Conservation (phyloP, 1,140 invertebrate genomes). For the Lasioglossum albipes region DNA sequence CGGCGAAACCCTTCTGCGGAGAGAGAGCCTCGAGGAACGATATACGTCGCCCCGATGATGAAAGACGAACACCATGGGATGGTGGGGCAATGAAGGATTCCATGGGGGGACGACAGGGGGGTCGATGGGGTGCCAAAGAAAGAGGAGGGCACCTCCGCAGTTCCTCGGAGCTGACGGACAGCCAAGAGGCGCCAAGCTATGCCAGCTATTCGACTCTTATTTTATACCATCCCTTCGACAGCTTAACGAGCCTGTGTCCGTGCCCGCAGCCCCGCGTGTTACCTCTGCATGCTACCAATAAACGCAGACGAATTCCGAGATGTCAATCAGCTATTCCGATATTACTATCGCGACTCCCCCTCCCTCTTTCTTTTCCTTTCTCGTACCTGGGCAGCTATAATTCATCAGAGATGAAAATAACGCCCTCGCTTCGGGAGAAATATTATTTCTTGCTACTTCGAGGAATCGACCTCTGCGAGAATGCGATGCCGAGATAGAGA, state of each 20-base stretch:
- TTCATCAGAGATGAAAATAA: neutral
- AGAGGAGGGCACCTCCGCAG: constrained; percentile 56
- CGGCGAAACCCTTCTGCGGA: constrained; percentile 62
- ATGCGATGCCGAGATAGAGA: constrained; percentile 29
- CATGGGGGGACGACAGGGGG: neutral
- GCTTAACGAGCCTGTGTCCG: constrained; percentile 27
- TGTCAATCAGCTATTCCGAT: constrained; percentile 57
- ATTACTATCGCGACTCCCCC: neutral
- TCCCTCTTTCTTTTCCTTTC: neutral
- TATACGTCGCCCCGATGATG: constrained; percentile 48
- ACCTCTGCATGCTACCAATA: constrained; percentile 53
- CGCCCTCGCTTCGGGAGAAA: neutral
- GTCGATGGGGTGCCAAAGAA: constrained; percentile 36
- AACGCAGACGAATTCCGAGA: constrained; percentile 60
- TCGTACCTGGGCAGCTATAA: neutral
- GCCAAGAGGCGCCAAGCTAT: constrained; percentile 71
- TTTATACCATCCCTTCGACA: constrained; percentile 61
- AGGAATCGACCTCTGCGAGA: neutral
- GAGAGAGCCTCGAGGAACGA: constrained; percentile 45
- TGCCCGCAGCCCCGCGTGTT: constrained; percentile 28
- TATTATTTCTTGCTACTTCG: neutral
- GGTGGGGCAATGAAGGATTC: constrained; percentile 12
- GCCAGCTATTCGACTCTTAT: constrained; percentile 71
- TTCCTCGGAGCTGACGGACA: constrained; percentile 67
- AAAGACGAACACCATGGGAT: constrained; percentile 27